Percentiles rank a stretch among this genome's conserved stretches.
phyloP scores from a whole-genome alignment of 2,888 invertebrate species.

The Clivina fossor region DNA sequence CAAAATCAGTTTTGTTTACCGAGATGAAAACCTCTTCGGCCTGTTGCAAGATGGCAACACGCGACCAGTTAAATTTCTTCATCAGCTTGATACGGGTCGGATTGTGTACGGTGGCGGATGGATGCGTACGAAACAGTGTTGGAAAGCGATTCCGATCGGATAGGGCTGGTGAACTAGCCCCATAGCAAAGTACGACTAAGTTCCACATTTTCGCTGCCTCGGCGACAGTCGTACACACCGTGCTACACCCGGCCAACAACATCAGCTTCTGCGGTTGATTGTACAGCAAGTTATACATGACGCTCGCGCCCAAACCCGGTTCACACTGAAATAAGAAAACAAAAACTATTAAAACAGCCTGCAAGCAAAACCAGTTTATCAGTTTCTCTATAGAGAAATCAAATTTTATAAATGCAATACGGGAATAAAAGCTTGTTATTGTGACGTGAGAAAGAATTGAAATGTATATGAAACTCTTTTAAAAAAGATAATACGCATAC shows the following conservation, averaged over 20 bases:
- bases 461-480: too few species aligned
- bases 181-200: constrained; percentile 98
- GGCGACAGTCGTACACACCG: constrained; percentile 98
- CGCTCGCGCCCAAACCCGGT: constrained; percentile 96
- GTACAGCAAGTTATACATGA: constrained; percentile 98
- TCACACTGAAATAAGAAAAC: constrained; percentile 79
- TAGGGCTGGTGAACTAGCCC: constrained; percentile 96
- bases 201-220: constrained; percentile 99
- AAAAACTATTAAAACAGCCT: too few species aligned
- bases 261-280: constrained; percentile 92
- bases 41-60: constrained; percentile 96
- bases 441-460: too few species aligned
- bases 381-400: too few species aligned
- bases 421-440: too few species aligned
- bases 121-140: constrained; percentile 97
- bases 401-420: too few species aligned
- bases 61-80: constrained; percentile 96
- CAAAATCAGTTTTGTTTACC: constrained; percentile 59
- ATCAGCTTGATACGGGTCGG: constrained; percentile 95
- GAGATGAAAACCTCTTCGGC: constrained; percentile 98
- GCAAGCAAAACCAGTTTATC: too few species aligned
- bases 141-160: constrained; percentile 97
- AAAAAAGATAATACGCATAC: too few species aligned
- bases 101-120: constrained; percentile 98
- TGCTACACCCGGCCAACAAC: constrained; percentile 94